Evolutionary conservation across 2,797 vertebrate genomes (phyloP), one percentile per base, ranked within the genome.

Genomic region (Schizopygopsis malacanthus): DNA sequence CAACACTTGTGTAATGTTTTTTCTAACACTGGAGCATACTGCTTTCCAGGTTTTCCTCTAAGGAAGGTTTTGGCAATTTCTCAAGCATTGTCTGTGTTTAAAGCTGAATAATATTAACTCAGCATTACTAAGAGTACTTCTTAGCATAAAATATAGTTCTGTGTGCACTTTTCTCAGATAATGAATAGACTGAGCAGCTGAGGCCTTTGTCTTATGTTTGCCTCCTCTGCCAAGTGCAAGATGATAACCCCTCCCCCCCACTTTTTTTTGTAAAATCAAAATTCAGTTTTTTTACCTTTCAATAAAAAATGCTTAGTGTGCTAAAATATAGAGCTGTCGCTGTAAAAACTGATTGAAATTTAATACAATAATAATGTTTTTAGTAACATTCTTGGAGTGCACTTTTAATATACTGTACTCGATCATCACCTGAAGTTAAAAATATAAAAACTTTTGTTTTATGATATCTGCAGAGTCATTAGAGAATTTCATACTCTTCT

Each of bases 1-100:
- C 28, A 63, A 10, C 1, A 47, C 20, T 41, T 18, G 61, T 28
- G 72, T 33, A 78, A 84, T 11, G 20, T 67, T 76, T 54, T 56
- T 4, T 43, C 18, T 10, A 77, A 70, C 33, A 65, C 28, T 59
- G n/a, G 8, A 65, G n/a, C 18, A 45, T 41, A 56, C 25, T 28
- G 45, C 73, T 82, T 52, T 77, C 67, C 37, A 16, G 20, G 52
- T 41, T 71, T 56, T 20, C 1, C 61, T 76, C 41, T 22, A 76
- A 79, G 37, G 69, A 45, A 33, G 52, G 6, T 73, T 73, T 75
- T 87, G 86, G 82, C 86, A 84, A 76, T 54, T 72, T 52, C 59
- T 69, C 81, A 61, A 69, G 75, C 81, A 88, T 77, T 86, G 82
- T 86, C 77, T 86, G 52, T 69, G 41, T 76, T 82, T 85, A 77